These are phyloP conservation scores for Chloebia gouldiae DNA, from an alignment of 2,113 vertebrate genomes.

Conservation along the genomic window DNA sequence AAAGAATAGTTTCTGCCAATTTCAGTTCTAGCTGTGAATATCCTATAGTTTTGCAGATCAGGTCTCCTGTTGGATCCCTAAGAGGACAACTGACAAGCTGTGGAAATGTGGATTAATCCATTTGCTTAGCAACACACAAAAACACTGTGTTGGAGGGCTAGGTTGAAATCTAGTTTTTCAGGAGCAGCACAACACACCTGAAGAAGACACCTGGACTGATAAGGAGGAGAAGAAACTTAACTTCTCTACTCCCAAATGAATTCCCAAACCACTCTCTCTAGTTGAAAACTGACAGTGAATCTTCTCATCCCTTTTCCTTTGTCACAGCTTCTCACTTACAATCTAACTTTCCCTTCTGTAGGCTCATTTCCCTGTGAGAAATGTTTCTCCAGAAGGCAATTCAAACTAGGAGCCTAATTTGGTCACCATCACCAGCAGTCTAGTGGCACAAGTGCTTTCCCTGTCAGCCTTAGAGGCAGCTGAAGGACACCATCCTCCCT, in stretches of 20 bases:
- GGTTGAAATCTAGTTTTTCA: background rate
- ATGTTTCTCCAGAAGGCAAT: background rate
- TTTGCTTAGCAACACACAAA: background rate
- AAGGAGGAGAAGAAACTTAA: background rate
- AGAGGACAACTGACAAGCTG: background rate
- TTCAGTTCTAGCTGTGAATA: background rate
- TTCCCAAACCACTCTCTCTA: background rate
- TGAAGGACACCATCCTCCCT: background rate
- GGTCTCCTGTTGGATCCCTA: background rate
- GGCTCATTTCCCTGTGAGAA: background rate
- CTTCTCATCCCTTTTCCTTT: background rate
- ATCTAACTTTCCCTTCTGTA: background rate
- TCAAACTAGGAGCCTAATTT: background rate
- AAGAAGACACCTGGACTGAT: background rate
- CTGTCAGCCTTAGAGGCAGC: background rate
- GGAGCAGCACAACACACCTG: background rate
- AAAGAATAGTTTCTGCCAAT: background rate
- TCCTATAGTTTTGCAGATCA: background rate
- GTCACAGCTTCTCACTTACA: background rate
- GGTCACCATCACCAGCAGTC: background rate
- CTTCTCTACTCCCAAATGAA: background rate
- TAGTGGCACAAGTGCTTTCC: background rate
- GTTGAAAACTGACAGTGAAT: background rate
- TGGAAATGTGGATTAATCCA: background rate
- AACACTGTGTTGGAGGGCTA: background rate